Evolutionary conservation across 2,113 vertebrate species (phyloP).

Genomic region (Danio rerio): GRCz12tu NC_133180.1:6432001-6432500

Average conservation of each 20-base stretch:
- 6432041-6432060: no score
- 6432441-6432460: conserved; percentile 68
- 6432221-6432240: no score
- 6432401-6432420: conserved; percentile 65
- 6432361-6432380: conserved; percentile 66
- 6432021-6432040: no score
- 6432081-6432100: no score
- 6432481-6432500: conserved; percentile 63
- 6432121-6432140: no score
- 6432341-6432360: conserved; percentile 73
- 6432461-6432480: conserved; percentile 61
- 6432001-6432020: no score
- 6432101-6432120: no score
- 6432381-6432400: conserved; percentile 66
- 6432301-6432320: conserved; percentile 68
- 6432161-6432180: no score
- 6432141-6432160: no score
- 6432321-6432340: conserved; percentile 69
- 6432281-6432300: conserved; percentile 77
- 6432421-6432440: conserved; percentile 55
- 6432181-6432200: no score
- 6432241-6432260: conserved; percentile 9
- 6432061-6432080: no score
- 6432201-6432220: no score
- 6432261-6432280: conserved; percentile 51